These are phyloP conservation scores for Ispidina lecontei DNA, from an alignment of 2,797 vertebrate species.

Conservation along the genomic window DNA sequence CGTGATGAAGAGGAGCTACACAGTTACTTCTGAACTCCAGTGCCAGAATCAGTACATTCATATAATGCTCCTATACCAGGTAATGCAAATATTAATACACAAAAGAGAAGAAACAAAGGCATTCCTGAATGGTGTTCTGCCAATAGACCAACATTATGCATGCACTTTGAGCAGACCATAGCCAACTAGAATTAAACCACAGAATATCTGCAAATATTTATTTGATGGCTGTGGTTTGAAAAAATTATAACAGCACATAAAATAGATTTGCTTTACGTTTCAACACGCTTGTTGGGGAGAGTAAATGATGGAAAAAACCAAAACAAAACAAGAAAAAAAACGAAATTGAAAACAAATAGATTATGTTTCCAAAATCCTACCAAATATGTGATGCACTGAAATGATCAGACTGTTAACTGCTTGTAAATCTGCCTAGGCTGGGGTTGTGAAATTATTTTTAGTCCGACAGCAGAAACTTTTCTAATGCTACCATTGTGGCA, in stretches of 20 bases:
- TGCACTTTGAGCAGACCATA: neutral
- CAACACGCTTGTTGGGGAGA: neutral
- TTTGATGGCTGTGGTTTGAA: slow-evolving; percentile 29
- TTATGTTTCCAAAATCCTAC: slow-evolving; percentile 38
- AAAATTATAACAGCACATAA: neutral
- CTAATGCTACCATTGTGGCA: slow-evolving; percentile 31
- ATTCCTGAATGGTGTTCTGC: slow-evolving; percentile 11
- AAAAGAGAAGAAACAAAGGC: slow-evolving; percentile 28
- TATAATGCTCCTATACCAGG: slow-evolving; percentile 15
- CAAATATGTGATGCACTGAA: slow-evolving; percentile 10
- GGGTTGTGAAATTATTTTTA: slow-evolving; percentile 7
- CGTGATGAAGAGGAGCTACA: slow-evolving; percentile 51
- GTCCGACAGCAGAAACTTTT: slow-evolving; percentile 1
- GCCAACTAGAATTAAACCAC: slow-evolving; percentile 43
- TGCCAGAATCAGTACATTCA: slow-evolving; percentile 42
- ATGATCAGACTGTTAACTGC: slow-evolving; percentile 42
- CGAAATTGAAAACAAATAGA: slow-evolving; percentile 24
- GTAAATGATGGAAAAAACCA: neutral
- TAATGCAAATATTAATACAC: slow-evolving; percentile 28
- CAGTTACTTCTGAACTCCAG: slow-evolving; percentile 54
- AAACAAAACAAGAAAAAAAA: neutral
- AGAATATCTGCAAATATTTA: slow-evolving; percentile 24
- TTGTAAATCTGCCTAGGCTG: slow-evolving; percentile 52
- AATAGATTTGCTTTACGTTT: slow-evolving; percentile 40
- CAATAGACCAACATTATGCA: neutral